Evolutionary conservation across 2,113 vertebrate species (phyloP).

Genomic region (Fregetta grallaria): DNA sequence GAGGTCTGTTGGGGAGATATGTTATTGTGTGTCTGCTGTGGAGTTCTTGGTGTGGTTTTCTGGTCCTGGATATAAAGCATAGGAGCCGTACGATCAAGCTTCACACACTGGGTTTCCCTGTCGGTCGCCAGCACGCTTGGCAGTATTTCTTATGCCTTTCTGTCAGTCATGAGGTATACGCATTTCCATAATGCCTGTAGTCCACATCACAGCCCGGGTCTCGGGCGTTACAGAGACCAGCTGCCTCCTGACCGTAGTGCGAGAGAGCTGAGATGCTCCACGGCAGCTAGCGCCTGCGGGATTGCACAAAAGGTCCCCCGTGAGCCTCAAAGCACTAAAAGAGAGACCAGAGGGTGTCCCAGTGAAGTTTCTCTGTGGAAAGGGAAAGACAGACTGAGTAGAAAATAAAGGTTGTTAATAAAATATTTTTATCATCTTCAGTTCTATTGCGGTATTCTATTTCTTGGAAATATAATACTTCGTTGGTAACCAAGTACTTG

Average conservation of each 20-base stretch:
- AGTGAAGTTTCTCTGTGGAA: not conserved
- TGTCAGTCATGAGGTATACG: not conserved
- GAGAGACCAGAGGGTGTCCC: not conserved
- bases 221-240: rapidly evolving
- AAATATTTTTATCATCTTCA: not conserved
- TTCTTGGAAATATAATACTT: not conserved
- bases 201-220: not conserved
- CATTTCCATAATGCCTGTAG: rapidly evolving
- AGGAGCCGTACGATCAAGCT: not conserved
- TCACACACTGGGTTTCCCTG: not conserved
- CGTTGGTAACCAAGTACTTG: not conserved
- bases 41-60: not conserved
- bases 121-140: rapidly evolving
- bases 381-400: not conserved
- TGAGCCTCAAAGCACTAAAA: not conserved
- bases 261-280: not conserved
- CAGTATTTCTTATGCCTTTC: not conserved
- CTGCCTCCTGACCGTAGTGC: not conserved
- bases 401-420: not conserved
- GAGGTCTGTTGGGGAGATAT: not conserved
- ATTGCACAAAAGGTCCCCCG: rapidly evolving
- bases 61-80: not conserved
- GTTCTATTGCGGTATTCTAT: not conserved
- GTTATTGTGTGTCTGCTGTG: not conserved
- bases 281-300: not conserved